Conservation (phyloP, 92 coral and sea anemone genomes). For the Bergia puertoricense region DNA sequence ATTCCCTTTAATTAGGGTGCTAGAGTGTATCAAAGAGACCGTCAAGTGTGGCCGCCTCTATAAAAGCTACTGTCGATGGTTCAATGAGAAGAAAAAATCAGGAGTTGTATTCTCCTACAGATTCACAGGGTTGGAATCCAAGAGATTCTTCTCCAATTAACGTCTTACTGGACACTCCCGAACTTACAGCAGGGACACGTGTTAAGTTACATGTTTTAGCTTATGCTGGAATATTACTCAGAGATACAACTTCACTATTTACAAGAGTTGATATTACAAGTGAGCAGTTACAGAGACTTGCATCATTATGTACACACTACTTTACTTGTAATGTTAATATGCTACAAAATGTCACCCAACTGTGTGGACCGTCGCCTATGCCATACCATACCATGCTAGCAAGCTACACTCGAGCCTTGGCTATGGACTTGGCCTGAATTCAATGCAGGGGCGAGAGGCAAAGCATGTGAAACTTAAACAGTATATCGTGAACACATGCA, state of each 20-base stretch:
- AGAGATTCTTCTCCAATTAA: constrained; percentile 9
- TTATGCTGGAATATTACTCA: constrained; percentile 27
- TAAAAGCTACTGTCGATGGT: constrained; percentile 36
- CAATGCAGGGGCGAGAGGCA: too few relatives aligned
- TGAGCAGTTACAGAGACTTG: constrained; percentile 44
- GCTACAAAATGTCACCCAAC: constrained; percentile 49
- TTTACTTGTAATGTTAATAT: constrained; percentile 41
- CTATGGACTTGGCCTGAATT: constrained; percentile 28
- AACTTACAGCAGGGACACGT: neutral
- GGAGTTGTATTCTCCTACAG: constrained; percentile 39
- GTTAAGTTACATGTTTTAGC: neutral
- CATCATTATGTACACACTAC: constrained; percentile 33
- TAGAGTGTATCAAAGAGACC: constrained; percentile 37
- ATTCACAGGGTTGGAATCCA: constrained; percentile 44
- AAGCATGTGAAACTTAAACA: too few relatives aligned
- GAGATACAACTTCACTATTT: constrained; percentile 43
- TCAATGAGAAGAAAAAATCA: constrained; percentile 30
- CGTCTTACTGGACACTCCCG: neutral
- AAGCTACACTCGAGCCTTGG: constrained; percentile 29
- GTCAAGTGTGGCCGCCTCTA: constrained; percentile 43
- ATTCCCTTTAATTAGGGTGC: constrained; percentile 28
- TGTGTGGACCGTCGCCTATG: constrained; percentile 53
- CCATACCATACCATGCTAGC: constrained; percentile 51
- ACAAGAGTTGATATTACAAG: constrained; percentile 47
- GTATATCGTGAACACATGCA: too few relatives aligned